phyloP scores from a whole-genome alignment of 2,888 invertebrate genomes.

The Argyra leucocephala region DNA sequence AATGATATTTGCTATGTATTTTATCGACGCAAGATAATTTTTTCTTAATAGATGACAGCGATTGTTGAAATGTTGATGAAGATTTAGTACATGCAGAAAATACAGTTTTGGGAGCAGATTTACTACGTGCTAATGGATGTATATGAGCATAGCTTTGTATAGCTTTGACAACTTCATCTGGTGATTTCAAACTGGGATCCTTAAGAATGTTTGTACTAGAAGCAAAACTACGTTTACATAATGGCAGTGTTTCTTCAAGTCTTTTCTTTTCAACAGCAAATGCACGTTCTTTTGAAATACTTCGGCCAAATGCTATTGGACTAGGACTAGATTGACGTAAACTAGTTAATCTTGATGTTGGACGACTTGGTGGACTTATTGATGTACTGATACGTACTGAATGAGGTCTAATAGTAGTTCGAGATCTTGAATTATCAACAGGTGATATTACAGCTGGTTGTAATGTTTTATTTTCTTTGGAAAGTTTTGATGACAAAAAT shows the following conservation, averaged over 20 bases:
- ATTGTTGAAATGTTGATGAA: constrained; percentile 24
- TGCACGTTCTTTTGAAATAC: constrained; percentile 50
- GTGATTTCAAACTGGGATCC: constrained; percentile 50
- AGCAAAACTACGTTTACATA: constrained; percentile 36
- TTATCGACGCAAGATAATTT: neutral
- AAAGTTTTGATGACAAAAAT: constrained; percentile 22
- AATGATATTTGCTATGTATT: neutral
- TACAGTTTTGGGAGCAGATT: constrained; percentile 35
- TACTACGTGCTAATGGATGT: constrained; percentile 33
- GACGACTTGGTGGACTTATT: constrained; percentile 33
- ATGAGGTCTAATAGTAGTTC: constrained; percentile 29
- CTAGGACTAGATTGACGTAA: constrained; percentile 40
- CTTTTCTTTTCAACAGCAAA: constrained; percentile 49
- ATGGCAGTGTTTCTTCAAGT: constrained; percentile 41
- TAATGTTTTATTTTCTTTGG: neutral
- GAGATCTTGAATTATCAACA: neutral
- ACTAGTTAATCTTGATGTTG: constrained; percentile 23
- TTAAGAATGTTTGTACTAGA: constrained; percentile 42
- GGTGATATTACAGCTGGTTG: neutral
- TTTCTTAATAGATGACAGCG: constrained; percentile 26
- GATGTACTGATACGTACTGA: constrained; percentile 32
- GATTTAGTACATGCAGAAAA: constrained; percentile 14
- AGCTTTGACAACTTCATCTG: constrained; percentile 49
- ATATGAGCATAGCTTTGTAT: constrained; percentile 41
- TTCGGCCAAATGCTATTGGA: constrained; percentile 43